A percentile compares a stretch with the other conserved stretches of the same genome.
These are phyloP conservation scores for Coregonus ussuriensis DNA, from an alignment of 2,797 vertebrate species.

Conservation along the genomic window DNA sequence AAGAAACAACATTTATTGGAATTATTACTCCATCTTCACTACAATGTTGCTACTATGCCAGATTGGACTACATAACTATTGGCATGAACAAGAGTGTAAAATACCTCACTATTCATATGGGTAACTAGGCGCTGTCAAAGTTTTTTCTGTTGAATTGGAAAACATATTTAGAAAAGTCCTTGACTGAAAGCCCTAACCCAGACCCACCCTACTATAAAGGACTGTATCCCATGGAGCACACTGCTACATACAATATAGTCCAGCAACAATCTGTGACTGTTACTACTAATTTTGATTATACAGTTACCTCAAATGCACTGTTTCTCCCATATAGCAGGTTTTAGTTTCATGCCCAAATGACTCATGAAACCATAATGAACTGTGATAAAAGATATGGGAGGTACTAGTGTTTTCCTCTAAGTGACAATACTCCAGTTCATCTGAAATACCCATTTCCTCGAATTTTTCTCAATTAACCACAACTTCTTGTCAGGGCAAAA, in stretches of 20 bases:
- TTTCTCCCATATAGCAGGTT: not conserved
- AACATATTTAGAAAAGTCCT: not conserved
- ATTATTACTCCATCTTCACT: not conserved
- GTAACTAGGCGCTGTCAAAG: no score
- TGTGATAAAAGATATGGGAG: conserved; percentile 12
- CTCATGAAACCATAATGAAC: not conserved
- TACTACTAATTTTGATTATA: not conserved
- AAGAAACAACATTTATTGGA: not conserved
- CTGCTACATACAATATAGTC: not conserved
- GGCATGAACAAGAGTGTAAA: not conserved
- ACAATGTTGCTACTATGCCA: not conserved
- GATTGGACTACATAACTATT: not conserved
- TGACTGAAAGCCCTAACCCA: not conserved
- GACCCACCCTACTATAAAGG: not conserved
- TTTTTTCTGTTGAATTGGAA: no score
- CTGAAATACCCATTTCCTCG: conserved; percentile 35
- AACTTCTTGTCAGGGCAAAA: not conserved
- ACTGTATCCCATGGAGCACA: not conserved
- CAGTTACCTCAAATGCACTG: not conserved
- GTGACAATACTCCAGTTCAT: conserved; percentile 15
- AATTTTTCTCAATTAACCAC: conserved; percentile 23
- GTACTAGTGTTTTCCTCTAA: conserved; percentile 19
- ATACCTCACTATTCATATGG: not conserved
- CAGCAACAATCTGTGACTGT: not conserved
- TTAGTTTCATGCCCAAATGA: not conserved